Conservation (phyloP, 2,113 vertebrate species). For the Upupa epops region DNA sequence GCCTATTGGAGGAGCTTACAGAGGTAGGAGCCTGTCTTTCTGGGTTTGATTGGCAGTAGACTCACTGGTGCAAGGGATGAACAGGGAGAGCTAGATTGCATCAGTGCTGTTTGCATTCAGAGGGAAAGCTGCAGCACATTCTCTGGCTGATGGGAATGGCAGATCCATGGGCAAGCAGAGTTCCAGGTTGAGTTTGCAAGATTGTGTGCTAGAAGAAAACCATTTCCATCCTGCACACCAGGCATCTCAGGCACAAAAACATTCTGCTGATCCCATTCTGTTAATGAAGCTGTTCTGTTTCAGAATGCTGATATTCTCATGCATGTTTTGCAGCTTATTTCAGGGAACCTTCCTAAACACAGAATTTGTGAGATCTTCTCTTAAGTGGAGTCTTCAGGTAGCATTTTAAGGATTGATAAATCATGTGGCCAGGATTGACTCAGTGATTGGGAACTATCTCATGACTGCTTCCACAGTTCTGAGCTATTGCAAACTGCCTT, state of each 20-base stretch:
- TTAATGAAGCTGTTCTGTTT: neutral
- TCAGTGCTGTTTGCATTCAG: neutral
- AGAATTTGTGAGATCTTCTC: neutral
- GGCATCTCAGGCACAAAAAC: neutral
- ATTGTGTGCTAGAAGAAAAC: neutral
- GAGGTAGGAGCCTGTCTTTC: neutral
- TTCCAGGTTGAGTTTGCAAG: neutral
- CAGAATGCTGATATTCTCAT: neutral
- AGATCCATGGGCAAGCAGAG: fast-evolving
- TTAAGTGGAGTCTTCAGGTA: neutral
- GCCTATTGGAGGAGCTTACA: neutral
- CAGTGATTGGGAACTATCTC: neutral
- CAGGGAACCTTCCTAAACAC: neutral
- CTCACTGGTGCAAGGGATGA: neutral
- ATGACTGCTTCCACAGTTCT: neutral
- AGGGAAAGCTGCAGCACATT: fast-evolving
- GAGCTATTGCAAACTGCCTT: neutral
- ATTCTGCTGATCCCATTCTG: neutral
- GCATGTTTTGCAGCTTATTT: neutral
- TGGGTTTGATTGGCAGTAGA: neutral
- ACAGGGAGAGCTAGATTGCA: neutral
- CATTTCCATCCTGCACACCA: neutral
- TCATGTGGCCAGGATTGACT: neutral
- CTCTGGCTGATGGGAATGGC: neutral
- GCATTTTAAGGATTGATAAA: neutral